Conservation (phyloP, 1,140 invertebrate genomes). For the Stegodyphus dumicola region DNA sequence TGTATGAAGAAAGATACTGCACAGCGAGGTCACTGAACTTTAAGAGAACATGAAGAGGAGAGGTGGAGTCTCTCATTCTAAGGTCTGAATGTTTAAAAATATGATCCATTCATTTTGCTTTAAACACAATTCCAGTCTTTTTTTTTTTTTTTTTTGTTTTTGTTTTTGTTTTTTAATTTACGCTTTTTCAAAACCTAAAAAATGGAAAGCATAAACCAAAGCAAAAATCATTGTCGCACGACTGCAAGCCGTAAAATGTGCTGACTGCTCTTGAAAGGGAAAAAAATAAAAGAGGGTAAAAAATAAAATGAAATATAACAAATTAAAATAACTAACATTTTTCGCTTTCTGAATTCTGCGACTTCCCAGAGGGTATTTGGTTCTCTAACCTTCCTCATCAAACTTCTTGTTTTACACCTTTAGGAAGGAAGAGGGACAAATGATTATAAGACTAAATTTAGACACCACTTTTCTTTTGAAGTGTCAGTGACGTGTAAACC, state of each 20-base stretch:
- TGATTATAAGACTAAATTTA: slow-evolving; percentile 40
- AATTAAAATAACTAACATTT: background rate
- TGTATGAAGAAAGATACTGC: background rate
- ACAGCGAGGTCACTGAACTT: background rate
- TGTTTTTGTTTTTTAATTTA: background rate
- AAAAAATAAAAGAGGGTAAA: slow-evolving; percentile 6
- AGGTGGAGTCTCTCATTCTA: background rate
- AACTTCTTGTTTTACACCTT: slow-evolving; percentile 45
- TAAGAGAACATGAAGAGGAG: background rate
- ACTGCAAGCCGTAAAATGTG: slow-evolving; percentile 48
- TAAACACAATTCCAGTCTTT: slow-evolving; percentile 48
- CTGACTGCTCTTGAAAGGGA: background rate
- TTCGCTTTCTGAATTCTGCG: background rate
- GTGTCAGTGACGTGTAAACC: too few species aligned
- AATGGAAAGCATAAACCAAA: slow-evolving; percentile 7
- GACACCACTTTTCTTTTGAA: background rate
- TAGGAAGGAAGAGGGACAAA: slow-evolving; percentile 14
- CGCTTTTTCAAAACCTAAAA: background rate
- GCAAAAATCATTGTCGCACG: slow-evolving; percentile 40
- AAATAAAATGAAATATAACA: background rate
- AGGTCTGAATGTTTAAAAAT: slow-evolving; percentile 48
- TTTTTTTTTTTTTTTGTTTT: background rate
- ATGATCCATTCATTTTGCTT: slow-evolving; percentile 51
- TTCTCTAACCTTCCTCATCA: slow-evolving; percentile 32
- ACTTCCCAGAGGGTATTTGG: background rate